phyloP scores from a whole-genome alignment of 2,797 vertebrate species.

The Eulemur coronatus region DNA sequence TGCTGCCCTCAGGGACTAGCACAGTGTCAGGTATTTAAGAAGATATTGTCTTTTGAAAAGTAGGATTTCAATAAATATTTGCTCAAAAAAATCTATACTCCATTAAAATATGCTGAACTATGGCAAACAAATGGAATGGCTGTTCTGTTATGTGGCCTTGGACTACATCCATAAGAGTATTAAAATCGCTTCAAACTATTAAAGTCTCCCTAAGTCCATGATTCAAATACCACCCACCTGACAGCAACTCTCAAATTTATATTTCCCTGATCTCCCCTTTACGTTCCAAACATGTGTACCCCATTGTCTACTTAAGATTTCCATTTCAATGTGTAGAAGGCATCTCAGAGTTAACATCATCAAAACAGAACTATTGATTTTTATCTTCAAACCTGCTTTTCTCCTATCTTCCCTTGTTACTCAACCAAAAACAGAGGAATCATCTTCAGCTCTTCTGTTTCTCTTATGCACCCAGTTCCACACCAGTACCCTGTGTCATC shows the following conservation, averaged over 20 bases:
- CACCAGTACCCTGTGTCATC: not conserved
- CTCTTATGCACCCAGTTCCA: not conserved
- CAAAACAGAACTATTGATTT: not conserved
- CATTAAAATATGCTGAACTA: constrained; percentile 5
- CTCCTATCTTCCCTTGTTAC: not conserved
- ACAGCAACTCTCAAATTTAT: not conserved
- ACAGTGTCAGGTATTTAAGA: not conserved
- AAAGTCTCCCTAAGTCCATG: not conserved
- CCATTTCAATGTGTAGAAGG: not conserved
- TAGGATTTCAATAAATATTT: constrained; percentile 25
- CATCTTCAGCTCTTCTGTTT: not conserved
- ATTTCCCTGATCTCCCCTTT: not conserved
- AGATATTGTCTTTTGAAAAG: not conserved
- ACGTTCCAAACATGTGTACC: not conserved
- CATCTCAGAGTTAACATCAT: not conserved
- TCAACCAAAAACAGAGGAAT: not conserved
- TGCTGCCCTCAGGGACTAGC: not conserved
- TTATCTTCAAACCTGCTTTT: not conserved
- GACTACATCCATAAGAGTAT: not conserved
- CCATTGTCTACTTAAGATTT: not conserved
- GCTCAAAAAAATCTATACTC: not conserved
- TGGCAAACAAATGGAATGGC: not conserved
- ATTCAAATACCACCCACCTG: not conserved
- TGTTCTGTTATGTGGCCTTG: not conserved
- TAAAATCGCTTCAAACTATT: not conserved